These are phyloP conservation scores for Muntiacus muntjak DNA, from an alignment of 2,113 vertebrate genomes.

Conservation along the genomic window DNA sequence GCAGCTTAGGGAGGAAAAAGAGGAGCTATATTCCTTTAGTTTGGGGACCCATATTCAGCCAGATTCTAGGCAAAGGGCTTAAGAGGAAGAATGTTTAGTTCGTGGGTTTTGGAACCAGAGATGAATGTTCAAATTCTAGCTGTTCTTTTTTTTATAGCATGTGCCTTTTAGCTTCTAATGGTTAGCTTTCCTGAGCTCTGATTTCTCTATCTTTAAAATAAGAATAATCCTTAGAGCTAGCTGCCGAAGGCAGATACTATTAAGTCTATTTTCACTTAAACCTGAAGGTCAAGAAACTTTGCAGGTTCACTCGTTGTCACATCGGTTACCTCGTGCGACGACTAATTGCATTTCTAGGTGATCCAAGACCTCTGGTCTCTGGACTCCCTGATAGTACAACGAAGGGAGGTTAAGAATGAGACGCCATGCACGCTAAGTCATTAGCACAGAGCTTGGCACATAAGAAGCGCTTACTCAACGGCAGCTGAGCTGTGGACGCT, in stretches of 20 bases:
- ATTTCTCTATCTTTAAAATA: background rate
- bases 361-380: background rate
- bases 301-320: background rate
- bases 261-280: background rate
- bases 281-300: background rate
- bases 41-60: background rate
- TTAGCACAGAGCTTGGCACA: background rate
- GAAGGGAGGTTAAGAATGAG: background rate
- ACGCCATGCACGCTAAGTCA: background rate
- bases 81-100: background rate
- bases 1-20: background rate
- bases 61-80: background rate
- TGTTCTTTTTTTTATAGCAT: background rate
- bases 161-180: background rate
- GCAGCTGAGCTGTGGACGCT: background rate
- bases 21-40: background rate
- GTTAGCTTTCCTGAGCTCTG: background rate
- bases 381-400: background rate
- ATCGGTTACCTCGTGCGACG: background rate
- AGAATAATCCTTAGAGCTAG: background rate
- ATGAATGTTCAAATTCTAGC: background rate
- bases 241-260: background rate
- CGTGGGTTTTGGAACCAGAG: background rate
- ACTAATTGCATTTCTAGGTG: background rate
- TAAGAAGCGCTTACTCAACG: background rate